Percentiles rank a stretch among this genome's conserved stretches.
These are phyloP conservation scores for Lynx canadensis DNA, from an alignment of 2,113 vertebrate genomes.

Conservation along the genomic window DNA sequence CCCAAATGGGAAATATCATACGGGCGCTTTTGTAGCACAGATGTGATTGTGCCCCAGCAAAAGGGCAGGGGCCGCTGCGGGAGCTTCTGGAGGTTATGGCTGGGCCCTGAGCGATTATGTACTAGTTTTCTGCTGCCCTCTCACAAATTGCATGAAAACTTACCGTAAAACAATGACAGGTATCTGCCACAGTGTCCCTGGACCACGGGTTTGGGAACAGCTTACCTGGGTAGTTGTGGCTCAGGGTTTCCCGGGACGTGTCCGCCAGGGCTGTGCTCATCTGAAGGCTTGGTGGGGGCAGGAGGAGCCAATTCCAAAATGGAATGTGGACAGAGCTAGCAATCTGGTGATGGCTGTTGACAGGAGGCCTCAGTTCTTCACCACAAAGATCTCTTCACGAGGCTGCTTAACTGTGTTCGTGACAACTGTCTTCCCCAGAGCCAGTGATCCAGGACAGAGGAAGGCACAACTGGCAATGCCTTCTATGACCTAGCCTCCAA, in stretches of 20 bases:
- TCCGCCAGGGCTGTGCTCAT: not conserved
- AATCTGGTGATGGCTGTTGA: accelerated
- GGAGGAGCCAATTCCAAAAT: not conserved
- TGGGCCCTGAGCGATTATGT: accelerated
- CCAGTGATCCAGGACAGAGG: not conserved
- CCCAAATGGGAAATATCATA: not conserved
- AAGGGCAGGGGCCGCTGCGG: no score
- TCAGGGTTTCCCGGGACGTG: not conserved
- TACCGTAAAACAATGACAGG: no score
- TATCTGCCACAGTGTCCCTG: not conserved
- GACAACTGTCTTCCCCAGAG: not conserved
- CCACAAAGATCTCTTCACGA: not conserved
- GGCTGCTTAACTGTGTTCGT: accelerated
- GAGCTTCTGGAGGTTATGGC: accelerated
- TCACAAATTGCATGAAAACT: not conserved
- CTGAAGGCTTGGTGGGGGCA: not conserved
- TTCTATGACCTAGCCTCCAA: no score
- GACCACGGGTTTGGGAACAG: not conserved
- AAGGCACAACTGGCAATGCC: not conserved
- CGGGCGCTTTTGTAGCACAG: accelerated
- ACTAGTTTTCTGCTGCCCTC: accelerated
- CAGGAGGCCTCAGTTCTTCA: not conserved
- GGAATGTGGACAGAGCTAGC: accelerated
- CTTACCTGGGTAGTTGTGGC: not conserved
- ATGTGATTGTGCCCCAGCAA: no score